Base-by-base conservation (phyloP, 23 tunicate species). In the Oikopleura vanhoeffeni region DNA sequence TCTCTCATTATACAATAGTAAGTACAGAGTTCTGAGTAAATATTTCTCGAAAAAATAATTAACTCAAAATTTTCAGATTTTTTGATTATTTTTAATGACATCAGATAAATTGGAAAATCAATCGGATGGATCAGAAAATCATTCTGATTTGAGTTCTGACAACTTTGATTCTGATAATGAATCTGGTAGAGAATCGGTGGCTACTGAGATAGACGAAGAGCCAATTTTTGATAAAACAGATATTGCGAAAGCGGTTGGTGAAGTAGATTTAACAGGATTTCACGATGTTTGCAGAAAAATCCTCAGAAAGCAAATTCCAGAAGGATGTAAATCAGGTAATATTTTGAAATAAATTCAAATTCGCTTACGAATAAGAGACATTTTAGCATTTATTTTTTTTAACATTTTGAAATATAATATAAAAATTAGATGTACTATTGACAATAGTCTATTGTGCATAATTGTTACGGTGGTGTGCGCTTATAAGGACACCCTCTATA, bases 241-340 rank as follows among this genome's bases (percentile, higher is more conserved):
- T 38, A 49, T 49, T 8, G 64, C 18, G 24, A 13, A 24, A 13
- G 13, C 24, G 24, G 18, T 24, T 13, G 64, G 64, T 24, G 79
- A 71, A 32, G 79, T 71, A 18, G 79, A 71, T 32, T 32, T 71
- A 24, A 71, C 79, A 33, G 79, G 34, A 2, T 71, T 71, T 71
- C 79, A 71, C 38, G 79, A 71, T 71, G 27, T 18, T 30, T 71
- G 79, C 38, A 33, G 79, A 71, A 71, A 71, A 30, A 71, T 71
- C 2, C 79, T 71, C 4, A 38, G 36, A 18, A 71, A 71, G 32
- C 34, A 18, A 13, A 2, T 71, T 24, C 79, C 79, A 24, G 64
- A 49, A 49, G 64, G 64, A 13, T 49, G 64, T 49, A 49, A 49
- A 49, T 49, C 64, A 49, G 64, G 64, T 49, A 49, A 13, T 8